phyloP scores from a whole-genome alignment of 2,113 vertebrate species.

The Phoxinus phoxinus region DNA sequence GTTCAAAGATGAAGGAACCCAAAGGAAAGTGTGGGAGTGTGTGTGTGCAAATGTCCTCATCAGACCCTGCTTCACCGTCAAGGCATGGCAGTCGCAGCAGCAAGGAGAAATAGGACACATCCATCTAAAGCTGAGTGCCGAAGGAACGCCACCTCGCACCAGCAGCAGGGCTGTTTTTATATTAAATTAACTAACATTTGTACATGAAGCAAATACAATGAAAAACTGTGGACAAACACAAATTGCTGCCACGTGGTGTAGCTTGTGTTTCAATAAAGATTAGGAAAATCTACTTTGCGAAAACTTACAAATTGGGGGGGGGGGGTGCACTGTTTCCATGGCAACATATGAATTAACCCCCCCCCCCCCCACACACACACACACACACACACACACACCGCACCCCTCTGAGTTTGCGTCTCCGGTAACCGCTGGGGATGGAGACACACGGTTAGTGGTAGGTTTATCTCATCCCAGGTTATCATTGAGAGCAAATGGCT shows the following conservation, averaged over 20 bases:
- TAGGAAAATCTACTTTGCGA: background rate
- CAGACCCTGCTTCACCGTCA: slow-evolving; percentile 14
- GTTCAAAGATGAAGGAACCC: slow-evolving; percentile 42
- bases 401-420: slow-evolving; percentile 27
- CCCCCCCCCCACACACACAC: too few species aligned
- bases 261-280: slow-evolving; percentile 12
- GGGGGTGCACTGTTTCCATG: slow-evolving; percentile 28
- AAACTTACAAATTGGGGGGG: background rate
- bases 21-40: slow-evolving; percentile 17
- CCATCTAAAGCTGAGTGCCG: background rate
- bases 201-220: background rate
- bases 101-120: slow-evolving; percentile 29
- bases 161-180: background rate
- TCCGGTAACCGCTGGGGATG: slow-evolving; percentile 12
- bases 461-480: slow-evolving; percentile 4
- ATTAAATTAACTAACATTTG: background rate
- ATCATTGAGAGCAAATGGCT: background rate
- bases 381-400: too few species aligned
- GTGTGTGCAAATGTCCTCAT: slow-evolving; percentile 21
- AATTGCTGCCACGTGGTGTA: background rate
- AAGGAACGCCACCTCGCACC: background rate
- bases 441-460: background rate
- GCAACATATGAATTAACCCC: background rate
- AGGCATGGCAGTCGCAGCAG: background rate
- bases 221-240: background rate